A percentile compares a stretch with the other conserved stretches of the same genome.
phyloP scores from a whole-genome alignment of 2,888 invertebrate genomes.

The Tachina lurida region DNA sequence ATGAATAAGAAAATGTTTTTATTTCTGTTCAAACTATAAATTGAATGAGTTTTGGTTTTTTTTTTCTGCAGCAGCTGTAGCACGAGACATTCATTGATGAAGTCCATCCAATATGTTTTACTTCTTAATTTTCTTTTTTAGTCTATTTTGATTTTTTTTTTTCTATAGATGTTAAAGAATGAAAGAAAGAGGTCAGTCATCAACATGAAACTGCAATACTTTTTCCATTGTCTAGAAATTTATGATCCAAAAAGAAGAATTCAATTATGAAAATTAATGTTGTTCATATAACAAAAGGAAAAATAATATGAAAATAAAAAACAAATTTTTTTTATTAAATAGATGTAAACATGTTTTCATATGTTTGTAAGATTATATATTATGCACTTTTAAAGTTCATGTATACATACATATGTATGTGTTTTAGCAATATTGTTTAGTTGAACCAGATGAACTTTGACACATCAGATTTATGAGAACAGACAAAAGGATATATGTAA shows the following conservation, averaged over 20 bases:
- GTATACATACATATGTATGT: neutral
- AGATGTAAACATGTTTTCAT: neutral
- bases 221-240: constrained; percentile 39
- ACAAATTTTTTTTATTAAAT: neutral
- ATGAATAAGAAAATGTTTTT: constrained; percentile 1
- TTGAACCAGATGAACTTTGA: constrained; percentile 25
- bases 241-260: constrained; percentile 45
- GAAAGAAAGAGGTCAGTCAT: constrained; percentile 40
- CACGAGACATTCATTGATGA: constrained; percentile 58
- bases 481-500: neutral
- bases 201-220: constrained; percentile 33
- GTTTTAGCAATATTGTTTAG: constrained; percentile 16
- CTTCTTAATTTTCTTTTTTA: constrained; percentile 16
- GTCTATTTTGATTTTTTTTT: constrained; percentile 7
- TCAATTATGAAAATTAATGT: constrained; percentile 54
- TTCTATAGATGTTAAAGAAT: constrained; percentile 27
- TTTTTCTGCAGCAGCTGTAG: constrained; percentile 22
- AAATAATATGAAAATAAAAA: neutral
- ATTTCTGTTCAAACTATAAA: constrained; percentile 20
- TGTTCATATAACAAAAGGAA: constrained; percentile 33
- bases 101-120: constrained; percentile 44
- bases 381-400: neutral
- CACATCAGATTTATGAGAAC: neutral
- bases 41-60: constrained; percentile 15
- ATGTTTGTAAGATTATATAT: neutral